These are phyloP conservation scores for Mylabris sibirica DNA, from an alignment of 2,888 invertebrate genomes.

Conservation along the genomic window DNA sequence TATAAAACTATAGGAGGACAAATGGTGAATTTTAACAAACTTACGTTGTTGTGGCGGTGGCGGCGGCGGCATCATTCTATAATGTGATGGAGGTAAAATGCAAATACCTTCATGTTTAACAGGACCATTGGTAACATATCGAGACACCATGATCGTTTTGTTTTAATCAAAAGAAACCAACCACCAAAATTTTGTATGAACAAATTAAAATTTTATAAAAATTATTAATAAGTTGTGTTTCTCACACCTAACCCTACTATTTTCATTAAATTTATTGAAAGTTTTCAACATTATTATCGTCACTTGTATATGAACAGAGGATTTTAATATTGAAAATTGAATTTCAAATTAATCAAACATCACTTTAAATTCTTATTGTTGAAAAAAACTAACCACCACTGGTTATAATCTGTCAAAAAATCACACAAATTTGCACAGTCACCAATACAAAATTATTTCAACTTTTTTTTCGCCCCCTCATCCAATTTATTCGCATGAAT, in stretches of 20 bases:
- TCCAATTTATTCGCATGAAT: no score
- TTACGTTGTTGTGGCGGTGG: conserved; percentile 46
- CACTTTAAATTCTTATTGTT: no score
- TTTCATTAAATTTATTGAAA: conserved; percentile 17
- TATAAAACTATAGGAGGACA: no score
- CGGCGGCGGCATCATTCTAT: conserved; percentile 55
- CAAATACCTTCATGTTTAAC: conserved; percentile 60
- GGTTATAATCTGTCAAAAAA: neutral
- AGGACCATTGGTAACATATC: conserved; percentile 58
- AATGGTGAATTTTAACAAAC: conserved; percentile 36
- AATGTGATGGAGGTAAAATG: conserved; percentile 56
- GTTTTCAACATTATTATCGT: conserved; percentile 19
- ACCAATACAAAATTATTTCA: conserved; percentile 15
- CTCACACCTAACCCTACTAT: conserved; percentile 15
- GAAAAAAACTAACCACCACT: neutral
- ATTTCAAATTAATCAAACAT: no score
- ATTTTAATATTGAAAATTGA: no score
- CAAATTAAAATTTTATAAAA: conserved; percentile 25
- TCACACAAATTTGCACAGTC: conserved; percentile 29
- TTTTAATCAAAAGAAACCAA: neutral
- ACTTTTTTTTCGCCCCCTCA: neutral
- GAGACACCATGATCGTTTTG: conserved; percentile 54
- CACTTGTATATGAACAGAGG: neutral
- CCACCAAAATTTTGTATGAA: conserved; percentile 7
- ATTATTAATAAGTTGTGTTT: conserved; percentile 21